Evolutionary conservation across 1,140 invertebrate species (phyloP), one percentile per base, ranked within the genome.

Genomic region (Drosophila miranda): DNA sequence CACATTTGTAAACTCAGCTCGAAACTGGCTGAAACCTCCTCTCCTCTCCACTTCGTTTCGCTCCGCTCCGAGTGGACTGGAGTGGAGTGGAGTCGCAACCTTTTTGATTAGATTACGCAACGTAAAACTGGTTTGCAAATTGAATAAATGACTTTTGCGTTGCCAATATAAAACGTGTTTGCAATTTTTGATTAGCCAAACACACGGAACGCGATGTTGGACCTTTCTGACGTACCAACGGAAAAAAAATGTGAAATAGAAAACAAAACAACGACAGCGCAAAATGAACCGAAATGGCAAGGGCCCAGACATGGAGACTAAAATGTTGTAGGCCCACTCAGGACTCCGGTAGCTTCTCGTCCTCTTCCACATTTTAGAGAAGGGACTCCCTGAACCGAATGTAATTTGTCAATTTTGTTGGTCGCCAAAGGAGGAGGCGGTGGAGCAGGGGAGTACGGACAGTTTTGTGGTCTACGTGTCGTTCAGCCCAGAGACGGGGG

Each of bases 101-200:
- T 87, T 82, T 87, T 86, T 87, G 82, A 86, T 86, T 81, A 86
- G 81, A 86, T 87, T 87, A 87, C 82, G 82, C 82, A 82, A 87
- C 78, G 78, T 78, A 78, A 87, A 87, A 87, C 82, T 87, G 82
- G 82, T 87, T 87, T 72, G 82, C 82, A 87, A 87, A 87, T 87
- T 87, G 82, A 87, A 87, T 87, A 87, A 87, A 87, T 87, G 82
- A 87, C 82, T 87, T 86, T 87, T 87, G 82, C 78, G 82, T 82
- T 87, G 82, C 82, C 82, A 87, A 87, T 87, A 87, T 87, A 87
- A 87, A 87, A 87, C 82, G 82, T 87, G 82, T 82, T 82, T 87
- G 78, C 80, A 75, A 87, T 87, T 84, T 87, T 87, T 87, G 82
- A 87, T 87, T 87, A 87, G 82, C 58, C 41, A 45, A 46, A 61